Evolutionary conservation across 2,113 vertebrate species (phyloP).

Genomic region (Scortum barcoo): DNA sequence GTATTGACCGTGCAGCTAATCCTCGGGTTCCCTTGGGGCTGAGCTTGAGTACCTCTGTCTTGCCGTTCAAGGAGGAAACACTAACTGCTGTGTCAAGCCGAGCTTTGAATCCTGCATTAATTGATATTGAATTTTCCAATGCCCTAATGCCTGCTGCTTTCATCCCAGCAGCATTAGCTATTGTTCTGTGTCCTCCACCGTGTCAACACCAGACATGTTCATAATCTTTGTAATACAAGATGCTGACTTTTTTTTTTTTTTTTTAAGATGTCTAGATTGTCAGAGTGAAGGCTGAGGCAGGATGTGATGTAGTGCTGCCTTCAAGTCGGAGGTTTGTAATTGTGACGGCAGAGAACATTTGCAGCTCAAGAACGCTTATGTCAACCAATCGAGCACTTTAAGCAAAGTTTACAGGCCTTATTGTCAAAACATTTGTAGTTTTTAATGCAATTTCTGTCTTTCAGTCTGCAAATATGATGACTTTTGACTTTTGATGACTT

Average conservation of each 20-base stretch:
- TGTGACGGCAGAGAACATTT: not conserved
- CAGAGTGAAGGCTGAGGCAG: not conserved
- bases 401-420: no score
- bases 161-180: slow-evolving; percentile 33
- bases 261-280: not conserved
- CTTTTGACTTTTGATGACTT: no score
- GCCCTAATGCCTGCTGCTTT: slow-evolving; percentile 59
- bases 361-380: not conserved
- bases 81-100: slow-evolving; percentile 66
- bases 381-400: no score
- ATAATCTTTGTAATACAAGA: slow-evolving; percentile 32
- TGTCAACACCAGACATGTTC: slow-evolving; percentile 25
- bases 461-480: no score
- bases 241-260: slow-evolving; percentile 1
- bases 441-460: no score
- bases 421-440: no score
- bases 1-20: slow-evolving; percentile 68
- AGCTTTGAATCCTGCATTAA: slow-evolving; percentile 65
- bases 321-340: not conserved
- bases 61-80: slow-evolving; percentile 55
- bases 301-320: slow-evolving; percentile 12
- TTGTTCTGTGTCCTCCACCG: slow-evolving; percentile 24
- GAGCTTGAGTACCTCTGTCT: slow-evolving; percentile 45
- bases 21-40: slow-evolving; percentile 41
- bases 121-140: slow-evolving; percentile 75